These are phyloP conservation scores for Podargus strigoides DNA, from an alignment of 2,797 vertebrate genomes.

Conservation along the genomic window DNA sequence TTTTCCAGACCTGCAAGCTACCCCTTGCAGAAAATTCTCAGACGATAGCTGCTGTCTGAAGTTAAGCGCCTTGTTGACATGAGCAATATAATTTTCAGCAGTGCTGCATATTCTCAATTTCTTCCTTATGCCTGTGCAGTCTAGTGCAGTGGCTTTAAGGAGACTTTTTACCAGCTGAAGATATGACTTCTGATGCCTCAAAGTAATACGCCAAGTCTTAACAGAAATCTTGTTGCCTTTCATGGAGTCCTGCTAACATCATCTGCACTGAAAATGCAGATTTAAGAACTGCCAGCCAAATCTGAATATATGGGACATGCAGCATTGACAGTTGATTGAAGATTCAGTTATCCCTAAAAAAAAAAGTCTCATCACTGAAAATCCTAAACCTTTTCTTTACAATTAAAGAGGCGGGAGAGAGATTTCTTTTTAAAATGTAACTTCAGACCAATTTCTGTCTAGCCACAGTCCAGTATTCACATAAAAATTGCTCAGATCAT, in stretches of 20 bases:
- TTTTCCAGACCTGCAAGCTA: constrained; percentile 36
- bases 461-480: neutral
- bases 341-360: neutral
- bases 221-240: neutral
- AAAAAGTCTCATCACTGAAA: too few relatives aligned
- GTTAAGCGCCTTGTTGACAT: neutral
- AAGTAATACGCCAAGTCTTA: neutral
- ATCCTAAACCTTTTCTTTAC: neutral
- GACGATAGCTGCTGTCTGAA: neutral
- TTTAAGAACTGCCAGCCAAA: neutral
- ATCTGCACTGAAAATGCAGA: neutral
- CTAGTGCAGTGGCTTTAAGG: neutral
- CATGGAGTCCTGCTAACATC: neutral
- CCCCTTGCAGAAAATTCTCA: neutral
- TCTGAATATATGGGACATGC: neutral
- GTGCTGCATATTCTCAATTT: neutral
- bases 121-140: neutral
- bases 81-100: neutral
- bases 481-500: neutral
- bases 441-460: neutral
- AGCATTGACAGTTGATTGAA: neutral
- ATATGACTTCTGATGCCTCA: neutral
- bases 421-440: neutral
- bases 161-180: neutral
- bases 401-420: neutral